A percentile compares a stretch with the other conserved stretches of the same genome.
These are phyloP conservation scores for Alentia gelatinosa DNA, from an alignment of 2,888 invertebrate species.

Conservation along the genomic window DNA sequence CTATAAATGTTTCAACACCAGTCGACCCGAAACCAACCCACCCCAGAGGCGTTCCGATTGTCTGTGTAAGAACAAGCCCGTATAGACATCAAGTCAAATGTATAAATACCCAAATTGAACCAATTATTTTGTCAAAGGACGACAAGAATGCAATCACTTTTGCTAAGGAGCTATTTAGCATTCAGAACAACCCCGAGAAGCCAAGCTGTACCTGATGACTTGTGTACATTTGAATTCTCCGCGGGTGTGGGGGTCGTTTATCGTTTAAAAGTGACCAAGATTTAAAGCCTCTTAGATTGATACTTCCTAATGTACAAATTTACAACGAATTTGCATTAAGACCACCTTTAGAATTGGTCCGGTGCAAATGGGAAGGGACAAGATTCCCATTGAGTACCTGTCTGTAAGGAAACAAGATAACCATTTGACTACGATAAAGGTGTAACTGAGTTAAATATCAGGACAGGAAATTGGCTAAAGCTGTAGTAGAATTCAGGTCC, in stretches of 20 bases:
- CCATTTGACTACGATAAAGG: conserved; percentile 12
- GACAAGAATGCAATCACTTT: neutral
- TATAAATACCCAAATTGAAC: neutral
- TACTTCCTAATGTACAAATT: conserved; percentile 23
- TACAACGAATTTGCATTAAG: conserved; percentile 40
- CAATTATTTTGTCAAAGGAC: neutral
- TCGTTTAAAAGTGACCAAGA: neutral
- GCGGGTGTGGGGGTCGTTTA: neutral
- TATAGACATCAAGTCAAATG: neutral
- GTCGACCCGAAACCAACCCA: neutral
- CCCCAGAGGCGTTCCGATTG: neutral
- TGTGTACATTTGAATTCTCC: neutral
- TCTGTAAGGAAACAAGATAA: neutral
- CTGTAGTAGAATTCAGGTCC: too few species aligned
- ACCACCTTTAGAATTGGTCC: neutral
- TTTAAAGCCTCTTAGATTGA: neutral
- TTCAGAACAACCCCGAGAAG: neutral
- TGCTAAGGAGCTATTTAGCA: neutral
- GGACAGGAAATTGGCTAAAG: too few species aligned
- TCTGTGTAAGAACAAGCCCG: neutral
- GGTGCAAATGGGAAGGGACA: neutral
- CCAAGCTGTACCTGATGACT: neutral
- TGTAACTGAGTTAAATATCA: too few species aligned
- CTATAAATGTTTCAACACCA: neutral
- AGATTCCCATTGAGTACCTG: neutral